A percentile compares a stretch with the other conserved stretches of the same genome.
Conservation (phyloP, 2,888 invertebrate species). For the Dusona sp. region DNA sequence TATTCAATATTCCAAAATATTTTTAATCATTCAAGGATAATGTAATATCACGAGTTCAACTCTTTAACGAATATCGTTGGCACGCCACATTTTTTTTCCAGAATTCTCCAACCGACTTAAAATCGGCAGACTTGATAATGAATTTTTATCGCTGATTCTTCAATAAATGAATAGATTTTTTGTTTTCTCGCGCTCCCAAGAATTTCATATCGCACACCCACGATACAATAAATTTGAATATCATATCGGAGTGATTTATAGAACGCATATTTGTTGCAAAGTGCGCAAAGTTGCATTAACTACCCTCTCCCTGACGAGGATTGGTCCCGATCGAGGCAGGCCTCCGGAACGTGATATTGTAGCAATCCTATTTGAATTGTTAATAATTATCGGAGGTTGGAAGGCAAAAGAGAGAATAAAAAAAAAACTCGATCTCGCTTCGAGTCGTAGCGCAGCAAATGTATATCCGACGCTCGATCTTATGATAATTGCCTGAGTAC, state of each 20-base stretch:
- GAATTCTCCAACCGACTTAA: neutral
- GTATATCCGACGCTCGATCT: slow-evolving; percentile 25
- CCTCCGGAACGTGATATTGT: slow-evolving; percentile 84
- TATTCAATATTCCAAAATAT: too few species aligned
- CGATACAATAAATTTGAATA: slow-evolving; percentile 52
- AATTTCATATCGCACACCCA: slow-evolving; percentile 49
- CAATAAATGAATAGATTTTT: slow-evolving; percentile 24
- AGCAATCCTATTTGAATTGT: slow-evolving; percentile 83
- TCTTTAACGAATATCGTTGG: neutral
- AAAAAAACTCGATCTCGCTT: slow-evolving; percentile 43
- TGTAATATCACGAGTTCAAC: neutral
- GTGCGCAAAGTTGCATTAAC: slow-evolving; percentile 28
- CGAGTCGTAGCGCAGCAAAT: slow-evolving; percentile 27
- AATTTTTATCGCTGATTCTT: slow-evolving; percentile 11
- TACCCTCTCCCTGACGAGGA: slow-evolving; percentile 67
- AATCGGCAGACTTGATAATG: slow-evolving; percentile 9
- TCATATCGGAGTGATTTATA: slow-evolving; percentile 49
- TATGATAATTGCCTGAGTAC: slow-evolving; percentile 53
- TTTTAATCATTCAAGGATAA: too few species aligned
- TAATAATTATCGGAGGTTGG: slow-evolving; percentile 76
- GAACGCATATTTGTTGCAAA: slow-evolving; percentile 27
- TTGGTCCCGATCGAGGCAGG: slow-evolving; percentile 81
- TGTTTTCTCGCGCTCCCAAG: slow-evolving; percentile 9
- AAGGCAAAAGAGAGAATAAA: slow-evolving; percentile 49
- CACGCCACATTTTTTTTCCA: neutral